A percentile compares a stretch with the other conserved stretches of the same genome.
phyloP scores from a whole-genome alignment of 2,888 invertebrate genomes.

The Gandaritis pyraliata region DNA sequence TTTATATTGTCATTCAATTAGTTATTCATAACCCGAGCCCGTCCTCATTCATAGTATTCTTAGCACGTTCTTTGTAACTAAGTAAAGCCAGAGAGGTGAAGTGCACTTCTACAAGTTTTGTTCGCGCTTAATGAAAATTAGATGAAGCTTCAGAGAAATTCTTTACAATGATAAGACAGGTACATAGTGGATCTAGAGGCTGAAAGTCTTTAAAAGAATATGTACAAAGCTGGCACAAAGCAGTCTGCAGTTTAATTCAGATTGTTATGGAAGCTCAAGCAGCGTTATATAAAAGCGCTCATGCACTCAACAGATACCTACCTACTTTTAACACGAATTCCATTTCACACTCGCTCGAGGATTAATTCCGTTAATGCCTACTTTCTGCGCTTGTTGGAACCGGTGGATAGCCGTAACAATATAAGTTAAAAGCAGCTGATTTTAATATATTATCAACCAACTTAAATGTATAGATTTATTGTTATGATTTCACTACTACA shows the following conservation, averaged over 20 bases:
- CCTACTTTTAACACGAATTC: background rate
- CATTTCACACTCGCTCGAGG: slow-evolving; percentile 3
- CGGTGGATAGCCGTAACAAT: too few species aligned
- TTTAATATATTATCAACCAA: too few species aligned
- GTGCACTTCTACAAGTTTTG: slow-evolving; percentile 18
- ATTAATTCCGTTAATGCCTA: background rate
- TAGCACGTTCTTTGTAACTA: slow-evolving; percentile 4
- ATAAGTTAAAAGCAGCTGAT: too few species aligned
- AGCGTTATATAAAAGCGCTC: background rate
- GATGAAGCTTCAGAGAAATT: slow-evolving; percentile 23
- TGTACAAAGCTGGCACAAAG: background rate
- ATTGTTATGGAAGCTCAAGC: slow-evolving; percentile 11
- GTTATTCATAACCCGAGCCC: slow-evolving; percentile 11
- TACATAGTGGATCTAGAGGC: slow-evolving; percentile 25
- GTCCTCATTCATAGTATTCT: slow-evolving; percentile 12
- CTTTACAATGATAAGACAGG: slow-evolving; percentile 20
- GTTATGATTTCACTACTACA: too few species aligned
- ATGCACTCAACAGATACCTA: background rate
- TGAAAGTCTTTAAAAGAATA: slow-evolving; percentile 19
- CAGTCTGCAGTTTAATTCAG: slow-evolving; percentile 4
- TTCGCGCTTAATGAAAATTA: slow-evolving; percentile 25
- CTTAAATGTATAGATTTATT: too few species aligned
- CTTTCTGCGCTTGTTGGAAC: too few species aligned
- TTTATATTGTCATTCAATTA: slow-evolving; percentile 22
- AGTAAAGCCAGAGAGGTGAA: slow-evolving; percentile 8